These are phyloP conservation scores for Euplagia quadripunctaria DNA, from an alignment of 2,888 invertebrate species.

Conservation along the genomic window DNA sequence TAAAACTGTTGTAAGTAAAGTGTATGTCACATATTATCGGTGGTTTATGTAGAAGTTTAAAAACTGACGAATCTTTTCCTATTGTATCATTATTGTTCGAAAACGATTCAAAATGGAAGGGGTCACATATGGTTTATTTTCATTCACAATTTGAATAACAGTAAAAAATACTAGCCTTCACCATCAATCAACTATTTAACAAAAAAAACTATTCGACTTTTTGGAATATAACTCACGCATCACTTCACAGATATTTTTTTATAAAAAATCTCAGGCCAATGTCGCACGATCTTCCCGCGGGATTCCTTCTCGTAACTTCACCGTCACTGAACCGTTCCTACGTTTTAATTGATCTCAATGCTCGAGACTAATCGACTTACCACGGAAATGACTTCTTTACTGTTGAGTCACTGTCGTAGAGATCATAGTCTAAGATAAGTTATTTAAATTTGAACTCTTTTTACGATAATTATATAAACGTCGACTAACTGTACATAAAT, in stretches of 20 bases:
- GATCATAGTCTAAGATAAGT: conserved; percentile 47
- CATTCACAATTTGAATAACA: conserved; percentile 3
- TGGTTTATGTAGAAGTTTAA: too few species aligned
- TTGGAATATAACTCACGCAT: conserved; percentile 47
- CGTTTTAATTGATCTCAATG: conserved; percentile 84
- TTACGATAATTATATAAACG: neutral
- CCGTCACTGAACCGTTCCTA: conserved; percentile 69
- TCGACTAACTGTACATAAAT: neutral
- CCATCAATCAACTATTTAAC: conserved; percentile 50
- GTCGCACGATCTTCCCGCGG: conserved; percentile 75
- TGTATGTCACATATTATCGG: too few species aligned
- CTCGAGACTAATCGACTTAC: conserved; percentile 82
- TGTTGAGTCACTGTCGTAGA: conserved; percentile 66
- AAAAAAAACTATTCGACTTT: conserved; percentile 29
- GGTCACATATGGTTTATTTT: conserved; percentile 20
- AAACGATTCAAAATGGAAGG: neutral
- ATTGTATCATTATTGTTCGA: neutral
- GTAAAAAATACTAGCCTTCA: conserved; percentile 25
- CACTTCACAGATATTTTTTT: conserved; percentile 40
- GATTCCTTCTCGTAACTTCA: conserved; percentile 80
- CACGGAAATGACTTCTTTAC: conserved; percentile 76
- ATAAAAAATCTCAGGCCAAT: conserved; percentile 59
- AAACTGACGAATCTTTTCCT: too few species aligned
- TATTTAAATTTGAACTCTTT: conserved; percentile 16
- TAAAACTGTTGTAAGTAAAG: too few species aligned